Percentiles rank a stretch among this genome's conserved stretches.
phyloP scores from a whole-genome alignment of 2,888 invertebrate species.

The Ormyrus pomaceus region DNA sequence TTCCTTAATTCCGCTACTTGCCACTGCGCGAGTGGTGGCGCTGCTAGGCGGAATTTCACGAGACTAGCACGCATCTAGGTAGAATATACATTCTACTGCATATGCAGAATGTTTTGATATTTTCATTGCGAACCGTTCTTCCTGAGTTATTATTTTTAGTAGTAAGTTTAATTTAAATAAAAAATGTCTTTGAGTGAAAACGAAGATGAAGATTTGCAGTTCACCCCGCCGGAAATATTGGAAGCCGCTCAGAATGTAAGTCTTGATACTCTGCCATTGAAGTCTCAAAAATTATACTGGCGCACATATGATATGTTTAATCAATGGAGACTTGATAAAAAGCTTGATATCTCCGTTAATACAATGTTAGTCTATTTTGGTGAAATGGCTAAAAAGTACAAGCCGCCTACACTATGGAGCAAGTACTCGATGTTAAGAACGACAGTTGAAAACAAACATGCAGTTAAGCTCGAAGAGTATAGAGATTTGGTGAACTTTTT shows the following conservation, averaged over 20 bases:
- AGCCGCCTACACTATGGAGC: slow-evolving; percentile 62
- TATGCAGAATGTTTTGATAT: too few relatives aligned
- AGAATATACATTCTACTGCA: too few relatives aligned
- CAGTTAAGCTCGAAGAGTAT: slow-evolving; percentile 58
- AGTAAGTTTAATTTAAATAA: too few relatives aligned
- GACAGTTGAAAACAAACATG: slow-evolving; percentile 55
- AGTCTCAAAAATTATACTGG: not conserved
- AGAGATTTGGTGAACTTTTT: slow-evolving; percentile 59
- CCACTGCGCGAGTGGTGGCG: too few relatives aligned
- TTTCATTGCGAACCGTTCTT: too few relatives aligned
- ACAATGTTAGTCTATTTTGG: slow-evolving; percentile 58
- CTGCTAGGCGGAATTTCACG: too few relatives aligned
- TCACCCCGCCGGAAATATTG: too few relatives aligned
- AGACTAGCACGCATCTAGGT: too few relatives aligned
- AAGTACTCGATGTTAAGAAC: slow-evolving; percentile 62
- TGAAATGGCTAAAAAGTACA: slow-evolving; percentile 57
- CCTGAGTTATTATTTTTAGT: too few relatives aligned
- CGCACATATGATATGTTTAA: not conserved
- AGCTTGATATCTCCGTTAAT: slow-evolving; percentile 6
- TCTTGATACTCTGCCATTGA: not conserved
- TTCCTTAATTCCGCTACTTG: too few relatives aligned
- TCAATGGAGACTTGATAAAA: not conserved
- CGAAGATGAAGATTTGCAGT: too few relatives aligned
- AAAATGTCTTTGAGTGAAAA: too few relatives aligned
- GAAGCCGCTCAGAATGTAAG: not conserved